Percentiles rank a stretch among this genome's conserved stretches.
Conservation (phyloP, 1,140 invertebrate genomes). For the Drosophila navojoa region DNA sequence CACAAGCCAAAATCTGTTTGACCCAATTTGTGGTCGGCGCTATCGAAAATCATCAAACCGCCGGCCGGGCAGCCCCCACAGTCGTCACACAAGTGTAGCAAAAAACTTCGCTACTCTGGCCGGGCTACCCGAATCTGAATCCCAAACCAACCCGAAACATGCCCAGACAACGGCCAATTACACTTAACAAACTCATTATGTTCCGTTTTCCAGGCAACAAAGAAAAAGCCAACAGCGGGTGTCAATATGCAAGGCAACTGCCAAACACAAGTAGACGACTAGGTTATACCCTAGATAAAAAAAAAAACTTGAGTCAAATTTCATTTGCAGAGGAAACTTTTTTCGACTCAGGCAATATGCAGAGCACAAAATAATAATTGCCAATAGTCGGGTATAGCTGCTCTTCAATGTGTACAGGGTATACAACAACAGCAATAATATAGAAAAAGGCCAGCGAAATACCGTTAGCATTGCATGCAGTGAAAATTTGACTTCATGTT, state of each 20-base stretch:
- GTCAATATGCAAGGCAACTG: constrained; percentile 34
- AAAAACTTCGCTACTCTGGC: background rate
- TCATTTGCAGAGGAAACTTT: too few relatives aligned
- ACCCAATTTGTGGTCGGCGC: constrained; percentile 56
- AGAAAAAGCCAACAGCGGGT: constrained; percentile 50
- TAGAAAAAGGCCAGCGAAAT: constrained; percentile 9
- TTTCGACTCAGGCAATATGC: background rate
- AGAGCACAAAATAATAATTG: too few relatives aligned
- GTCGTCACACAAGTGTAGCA: constrained; percentile 28
- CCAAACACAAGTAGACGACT: background rate
- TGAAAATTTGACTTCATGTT: constrained; percentile 31
- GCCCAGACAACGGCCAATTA: constrained; percentile 57
- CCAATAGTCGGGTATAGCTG: too few relatives aligned
- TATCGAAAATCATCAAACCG: constrained; percentile 42
- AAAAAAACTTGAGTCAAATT: background rate
- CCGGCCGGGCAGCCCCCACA: constrained; percentile 27
- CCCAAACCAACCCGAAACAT: constrained; percentile 35
- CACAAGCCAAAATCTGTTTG: constrained; percentile 50
- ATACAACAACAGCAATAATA: background rate
- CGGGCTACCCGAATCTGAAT: constrained; percentile 3
- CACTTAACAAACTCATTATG: constrained; percentile 76
- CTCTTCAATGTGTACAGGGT: background rate
- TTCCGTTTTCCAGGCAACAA: constrained; percentile 45
- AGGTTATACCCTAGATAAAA: background rate
- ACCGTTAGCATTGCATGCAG: constrained; percentile 28